Evolutionary conservation across 2,113 vertebrate genomes (phyloP).

Genomic region (Bos indicus): DNA sequence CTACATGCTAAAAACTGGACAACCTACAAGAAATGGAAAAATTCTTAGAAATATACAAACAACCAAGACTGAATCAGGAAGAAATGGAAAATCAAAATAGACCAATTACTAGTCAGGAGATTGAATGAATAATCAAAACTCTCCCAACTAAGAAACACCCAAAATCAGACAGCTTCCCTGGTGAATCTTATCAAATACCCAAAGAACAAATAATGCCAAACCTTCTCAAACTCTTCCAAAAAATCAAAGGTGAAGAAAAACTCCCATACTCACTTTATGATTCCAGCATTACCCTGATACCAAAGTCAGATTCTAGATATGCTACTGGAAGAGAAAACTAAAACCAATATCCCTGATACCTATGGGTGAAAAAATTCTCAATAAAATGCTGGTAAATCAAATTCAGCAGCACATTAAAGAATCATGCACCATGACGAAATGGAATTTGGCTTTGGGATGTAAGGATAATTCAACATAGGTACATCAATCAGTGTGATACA

Average conservation of each 20-base stretch:
- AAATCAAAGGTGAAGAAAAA: background rate
- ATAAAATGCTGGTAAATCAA: background rate
- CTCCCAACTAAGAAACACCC: background rate
- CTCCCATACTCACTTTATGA: background rate
- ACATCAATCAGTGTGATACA: background rate
- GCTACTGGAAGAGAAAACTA: background rate
- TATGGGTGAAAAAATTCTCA: background rate
- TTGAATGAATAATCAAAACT: background rate
- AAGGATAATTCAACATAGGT: background rate
- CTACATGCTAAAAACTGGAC: background rate
- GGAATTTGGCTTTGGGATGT: background rate
- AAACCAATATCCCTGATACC: background rate
- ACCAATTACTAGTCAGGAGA: background rate
- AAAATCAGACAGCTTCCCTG: background rate
- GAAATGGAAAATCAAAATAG: background rate
- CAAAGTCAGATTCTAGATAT: background rate
- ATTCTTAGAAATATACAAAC: background rate
- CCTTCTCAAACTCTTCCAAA: background rate
- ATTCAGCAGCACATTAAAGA: background rate
- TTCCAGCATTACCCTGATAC: background rate
- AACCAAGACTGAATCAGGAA: background rate
- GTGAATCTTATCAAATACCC: background rate
- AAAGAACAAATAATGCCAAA: background rate
- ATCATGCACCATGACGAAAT: background rate
- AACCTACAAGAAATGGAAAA: background rate